Percentiles rank a stretch among this genome's conserved stretches.
These are phyloP conservation scores for Drosophila azteca DNA, from an alignment of 1,140 invertebrate species.

Conservation along the genomic window DNA sequence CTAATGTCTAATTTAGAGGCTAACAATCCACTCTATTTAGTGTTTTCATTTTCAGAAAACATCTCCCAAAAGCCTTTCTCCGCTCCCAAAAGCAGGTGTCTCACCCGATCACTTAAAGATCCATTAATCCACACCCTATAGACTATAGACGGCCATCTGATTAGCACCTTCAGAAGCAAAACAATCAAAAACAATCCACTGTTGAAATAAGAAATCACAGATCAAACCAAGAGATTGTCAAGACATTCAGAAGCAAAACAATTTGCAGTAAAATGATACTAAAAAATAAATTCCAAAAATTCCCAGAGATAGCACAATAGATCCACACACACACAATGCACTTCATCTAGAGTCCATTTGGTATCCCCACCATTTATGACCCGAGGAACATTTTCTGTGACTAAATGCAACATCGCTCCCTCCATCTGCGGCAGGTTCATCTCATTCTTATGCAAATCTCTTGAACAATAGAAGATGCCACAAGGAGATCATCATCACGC, in stretches of 20 bases:
- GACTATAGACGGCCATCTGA: neutral
- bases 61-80: too few species aligned
- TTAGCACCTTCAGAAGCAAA: slow-evolving; percentile 55
- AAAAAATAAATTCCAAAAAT: slow-evolving; percentile 31
- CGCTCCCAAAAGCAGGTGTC: too few species aligned
- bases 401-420: slow-evolving; percentile 13
- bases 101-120: neutral
- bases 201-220: slow-evolving; percentile 24
- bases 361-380: slow-evolving; percentile 24
- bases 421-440: slow-evolving; percentile 34
- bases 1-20: too few species aligned
- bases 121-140: slow-evolving; percentile 10
- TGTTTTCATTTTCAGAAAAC: too few species aligned
- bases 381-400: slow-evolving; percentile 38
- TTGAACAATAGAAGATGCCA: slow-evolving; percentile 33
- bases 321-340: slow-evolving; percentile 26
- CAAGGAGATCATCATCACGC: slow-evolving; percentile 40
- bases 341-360: slow-evolving; percentile 34
- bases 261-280: slow-evolving; percentile 73
- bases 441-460: slow-evolving; percentile 76
- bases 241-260: slow-evolving; percentile 58
- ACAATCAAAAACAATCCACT: slow-evolving; percentile 33
- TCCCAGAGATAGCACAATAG: slow-evolving; percentile 41
- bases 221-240: slow-evolving; percentile 31
- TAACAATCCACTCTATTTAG: too few species aligned